Conservation (phyloP, 2,888 invertebrate genomes). For the Volucella zonaria region DNA sequence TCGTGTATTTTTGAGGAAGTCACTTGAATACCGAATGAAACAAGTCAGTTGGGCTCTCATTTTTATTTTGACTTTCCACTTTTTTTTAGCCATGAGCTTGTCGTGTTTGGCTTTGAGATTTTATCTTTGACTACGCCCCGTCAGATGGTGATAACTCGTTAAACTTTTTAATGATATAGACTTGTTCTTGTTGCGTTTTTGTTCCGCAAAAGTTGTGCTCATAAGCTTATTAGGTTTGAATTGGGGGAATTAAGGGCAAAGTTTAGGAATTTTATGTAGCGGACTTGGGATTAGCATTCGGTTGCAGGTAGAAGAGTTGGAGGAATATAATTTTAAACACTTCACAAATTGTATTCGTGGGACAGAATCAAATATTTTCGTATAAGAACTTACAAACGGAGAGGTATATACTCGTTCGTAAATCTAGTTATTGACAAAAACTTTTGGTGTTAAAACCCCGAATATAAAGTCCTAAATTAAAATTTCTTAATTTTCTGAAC, state of each 20-base stretch:
- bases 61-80: conserved; percentile 15
- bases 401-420: too few relatives aligned
- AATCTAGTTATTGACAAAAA: too few relatives aligned
- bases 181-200: conserved; percentile 39
- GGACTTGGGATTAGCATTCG: too few relatives aligned
- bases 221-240: not conserved
- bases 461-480: too few relatives aligned
- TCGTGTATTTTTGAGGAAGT: conserved; percentile 30
- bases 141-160: conserved; percentile 50
- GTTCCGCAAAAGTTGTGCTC: conserved; percentile 1
- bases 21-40: conserved; percentile 52
- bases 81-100: conserved; percentile 51
- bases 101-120: conserved; percentile 58
- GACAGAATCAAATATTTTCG: too few relatives aligned
- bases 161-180: conserved; percentile 53
- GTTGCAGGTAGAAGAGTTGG: too few relatives aligned
- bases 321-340: too few relatives aligned
- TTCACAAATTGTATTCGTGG: too few relatives aligned
- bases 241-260: not conserved
- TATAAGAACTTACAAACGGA: too few relatives aligned
- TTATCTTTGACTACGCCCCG: conserved; percentile 39
- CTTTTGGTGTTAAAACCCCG: too few relatives aligned
- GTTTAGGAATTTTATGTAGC: not conserved
- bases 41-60: conserved; percentile 50
- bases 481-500: too few relatives aligned